Evolutionary conservation across 2,797 vertebrate genomes (phyloP), one percentile per base, ranked within the genome.

Genomic region (Chaetophractus vellerosus): DNA sequence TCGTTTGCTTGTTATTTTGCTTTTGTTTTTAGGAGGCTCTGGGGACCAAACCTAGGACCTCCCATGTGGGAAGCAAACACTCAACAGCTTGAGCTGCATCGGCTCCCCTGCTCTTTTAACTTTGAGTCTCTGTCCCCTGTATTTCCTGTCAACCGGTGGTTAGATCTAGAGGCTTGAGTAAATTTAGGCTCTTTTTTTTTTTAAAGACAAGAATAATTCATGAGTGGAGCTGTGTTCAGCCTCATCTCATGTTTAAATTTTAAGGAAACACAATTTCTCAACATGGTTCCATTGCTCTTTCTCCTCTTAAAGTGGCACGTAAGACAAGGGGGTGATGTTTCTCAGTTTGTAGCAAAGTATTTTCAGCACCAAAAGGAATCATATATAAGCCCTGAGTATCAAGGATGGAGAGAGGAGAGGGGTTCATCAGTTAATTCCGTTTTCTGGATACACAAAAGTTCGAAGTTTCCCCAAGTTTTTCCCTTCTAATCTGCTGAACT

Each of bases 391-490:
- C 18, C 55, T 48, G 63, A 90, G 52, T 24, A 7, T 88, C 38
- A n/a, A 74, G 74, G 36, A 55, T 33, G 57, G 68, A 63, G 64
- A 57, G n/a, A 68, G 38, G 84, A 63, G 50, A 71, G 57, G 28
- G 63, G 55, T 76, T 75, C 21, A 57, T 52, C 48, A 59, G 57
- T 88, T 79, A 94, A 92, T 90, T 96, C 66, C 55, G 21, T 28
- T 71, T 71, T 85, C 81, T 82, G 50, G 84, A 68, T 81, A 11
- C 14, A 26, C 7, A 57, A 68, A 72, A 48, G 36, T 31, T 45
- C 59, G 45, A 33, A 6, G 5, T 92, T 85, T 80, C 79, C 68
- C 50, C 33, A 33, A 63, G 78, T 69, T 38, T 41, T 85, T 94
- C n/a, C 45, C 19, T 84, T 76, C 68, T 6, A 88, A 38, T 63